phyloP scores from a whole-genome alignment of 2,113 vertebrate genomes.

The Corvus moneduloides region DNA sequence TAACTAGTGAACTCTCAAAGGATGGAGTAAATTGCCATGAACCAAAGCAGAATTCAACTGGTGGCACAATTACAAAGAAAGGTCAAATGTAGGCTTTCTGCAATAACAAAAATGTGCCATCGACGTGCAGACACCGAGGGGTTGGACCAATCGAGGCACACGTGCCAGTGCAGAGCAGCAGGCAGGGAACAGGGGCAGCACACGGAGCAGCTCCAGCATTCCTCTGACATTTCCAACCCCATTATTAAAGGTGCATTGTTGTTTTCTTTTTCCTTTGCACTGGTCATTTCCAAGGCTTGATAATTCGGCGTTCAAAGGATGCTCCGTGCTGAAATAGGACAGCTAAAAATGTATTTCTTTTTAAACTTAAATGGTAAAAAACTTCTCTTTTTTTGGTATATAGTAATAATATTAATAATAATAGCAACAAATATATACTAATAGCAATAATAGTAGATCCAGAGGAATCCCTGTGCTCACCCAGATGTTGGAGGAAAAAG shows the following conservation, averaged over 20 bases:
- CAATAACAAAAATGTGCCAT: not conserved
- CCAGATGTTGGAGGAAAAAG: not conserved
- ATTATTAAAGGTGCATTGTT: not conserved
- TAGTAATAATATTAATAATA: not conserved
- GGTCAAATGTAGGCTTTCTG: constrained; percentile 12
- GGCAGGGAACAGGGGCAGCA: not conserved
- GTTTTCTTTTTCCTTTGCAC: not conserved
- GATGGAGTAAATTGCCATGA: constrained; percentile 54
- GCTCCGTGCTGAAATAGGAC: not conserved
- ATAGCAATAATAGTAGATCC: not conserved
- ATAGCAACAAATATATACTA: not conserved
- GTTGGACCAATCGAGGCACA: not conserved
- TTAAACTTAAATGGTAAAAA: not conserved
- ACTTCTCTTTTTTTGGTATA: too few relatives aligned
- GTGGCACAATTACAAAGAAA: constrained; percentile 57
- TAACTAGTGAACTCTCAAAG: constrained; percentile 71
- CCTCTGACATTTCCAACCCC: not conserved
- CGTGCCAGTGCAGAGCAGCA: constrained; percentile 8
- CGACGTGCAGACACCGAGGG: not conserved
- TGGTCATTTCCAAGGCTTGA: not conserved
- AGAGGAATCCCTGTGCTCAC: not conserved
- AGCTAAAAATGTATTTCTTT: accelerated
- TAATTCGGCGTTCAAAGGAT: not conserved
- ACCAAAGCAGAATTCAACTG: constrained; percentile 47
- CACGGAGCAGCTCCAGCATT: not conserved